Conservation (phyloP, 2,113 vertebrate species). For the Halichoerus grypus region DNA sequence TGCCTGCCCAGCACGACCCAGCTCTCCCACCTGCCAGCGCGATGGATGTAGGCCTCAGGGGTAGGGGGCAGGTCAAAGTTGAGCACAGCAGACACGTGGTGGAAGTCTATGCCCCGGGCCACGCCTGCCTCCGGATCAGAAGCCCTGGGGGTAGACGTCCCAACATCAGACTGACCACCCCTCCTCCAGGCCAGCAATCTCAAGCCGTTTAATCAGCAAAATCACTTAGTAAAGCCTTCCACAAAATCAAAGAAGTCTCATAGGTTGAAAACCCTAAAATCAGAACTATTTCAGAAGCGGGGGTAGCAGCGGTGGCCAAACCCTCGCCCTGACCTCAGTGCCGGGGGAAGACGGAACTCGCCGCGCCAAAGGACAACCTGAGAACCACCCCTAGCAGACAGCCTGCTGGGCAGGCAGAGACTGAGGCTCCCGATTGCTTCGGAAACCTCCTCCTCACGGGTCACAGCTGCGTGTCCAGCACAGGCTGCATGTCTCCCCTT, state of each 20-base stretch:
- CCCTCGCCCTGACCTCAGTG: background rate
- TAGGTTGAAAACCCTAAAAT: rapidly evolving
- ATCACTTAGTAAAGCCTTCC: background rate
- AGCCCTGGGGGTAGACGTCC: constrained; percentile 76
- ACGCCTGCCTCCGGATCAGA: constrained; percentile 92
- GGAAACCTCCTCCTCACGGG: background rate
- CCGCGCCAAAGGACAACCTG: rapidly evolving
- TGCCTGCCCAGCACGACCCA: rapidly evolving
- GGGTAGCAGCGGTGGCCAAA: rapidly evolving
- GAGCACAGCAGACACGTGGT: constrained; percentile 93
- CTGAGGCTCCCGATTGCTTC: background rate
- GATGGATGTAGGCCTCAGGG: constrained; percentile 93
- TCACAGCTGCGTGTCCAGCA: background rate
- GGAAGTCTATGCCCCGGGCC: constrained; percentile 96
- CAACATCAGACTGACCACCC: background rate
- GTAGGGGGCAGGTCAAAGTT: constrained; percentile 94
- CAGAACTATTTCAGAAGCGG: background rate
- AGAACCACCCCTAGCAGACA: background rate
- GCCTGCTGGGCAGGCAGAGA: background rate
- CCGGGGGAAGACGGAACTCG: background rate
- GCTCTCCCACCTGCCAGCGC: constrained; percentile 91
- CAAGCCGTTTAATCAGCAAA: background rate
- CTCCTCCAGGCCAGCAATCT: rapidly evolving
- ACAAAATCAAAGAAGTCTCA: background rate
- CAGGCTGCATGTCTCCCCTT: background rate